Evolutionary conservation across 30 jellyfish, hydroid and myxozoan species (phyloP).

Genomic region (Turritopsis dohrnii): DNA sequence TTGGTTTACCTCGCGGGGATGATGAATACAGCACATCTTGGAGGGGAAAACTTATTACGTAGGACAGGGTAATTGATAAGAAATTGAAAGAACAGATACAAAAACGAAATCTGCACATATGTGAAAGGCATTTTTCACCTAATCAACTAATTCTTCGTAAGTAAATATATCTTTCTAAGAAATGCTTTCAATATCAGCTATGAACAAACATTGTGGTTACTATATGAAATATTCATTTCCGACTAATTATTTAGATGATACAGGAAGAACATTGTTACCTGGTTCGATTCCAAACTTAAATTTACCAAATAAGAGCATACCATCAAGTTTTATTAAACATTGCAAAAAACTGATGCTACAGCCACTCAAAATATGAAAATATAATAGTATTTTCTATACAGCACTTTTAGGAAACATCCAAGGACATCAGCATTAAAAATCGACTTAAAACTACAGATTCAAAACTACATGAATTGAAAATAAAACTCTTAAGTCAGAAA

Average conservation of each 20-base stretch:
- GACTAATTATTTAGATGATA: constrained; percentile 27
- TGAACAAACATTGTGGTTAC: not conserved
- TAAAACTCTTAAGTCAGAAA: not conserved
- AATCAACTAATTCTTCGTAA: not conserved
- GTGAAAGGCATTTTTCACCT: constrained; percentile 30
- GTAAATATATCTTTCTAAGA: not conserved
- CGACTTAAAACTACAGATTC: not conserved
- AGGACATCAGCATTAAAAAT: not conserved
- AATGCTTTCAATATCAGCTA: not conserved
- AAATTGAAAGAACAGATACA: constrained; percentile 30
- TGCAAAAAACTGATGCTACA: not conserved
- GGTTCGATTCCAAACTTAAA: constrained; percentile 32
- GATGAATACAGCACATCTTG: constrained; percentile 41
- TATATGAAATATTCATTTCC: not conserved
- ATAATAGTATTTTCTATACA: not conserved
- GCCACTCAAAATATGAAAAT: not conserved
- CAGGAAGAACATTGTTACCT: constrained; percentile 39
- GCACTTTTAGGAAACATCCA: not conserved
- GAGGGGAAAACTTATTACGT: constrained; percentile 44
- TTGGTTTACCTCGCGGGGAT: constrained; percentile 61
- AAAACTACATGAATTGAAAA: no score
- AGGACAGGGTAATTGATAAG: constrained; percentile 36
- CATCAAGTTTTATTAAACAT: not conserved
- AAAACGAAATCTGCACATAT: constrained; percentile 27
- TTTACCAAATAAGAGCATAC: not conserved